Percentiles rank a stretch among this genome's conserved stretches.
Conservation (phyloP, 2,888 invertebrate genomes). For the Tiliacea aurago region DNA sequence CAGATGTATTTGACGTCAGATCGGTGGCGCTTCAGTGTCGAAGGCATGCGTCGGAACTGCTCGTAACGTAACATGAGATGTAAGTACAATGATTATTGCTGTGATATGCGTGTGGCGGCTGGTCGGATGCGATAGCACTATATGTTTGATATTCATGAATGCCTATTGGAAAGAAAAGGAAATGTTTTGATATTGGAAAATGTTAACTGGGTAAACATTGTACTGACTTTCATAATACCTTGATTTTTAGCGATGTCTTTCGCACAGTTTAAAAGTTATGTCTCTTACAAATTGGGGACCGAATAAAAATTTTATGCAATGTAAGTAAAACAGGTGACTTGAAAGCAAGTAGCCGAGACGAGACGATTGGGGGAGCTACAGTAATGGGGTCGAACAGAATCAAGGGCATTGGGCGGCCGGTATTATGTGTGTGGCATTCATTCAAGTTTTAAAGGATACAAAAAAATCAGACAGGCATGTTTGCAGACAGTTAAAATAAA, state of each 20-base stretch:
- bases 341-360: slow-evolving; percentile 1
- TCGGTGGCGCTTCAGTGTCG: slow-evolving; percentile 51
- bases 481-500: not conserved
- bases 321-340: slow-evolving; percentile 12
- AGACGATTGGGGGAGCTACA: slow-evolving; percentile 11
- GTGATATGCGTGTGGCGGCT: slow-evolving; percentile 24
- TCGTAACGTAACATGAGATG: slow-evolving; percentile 30
- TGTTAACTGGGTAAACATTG: slow-evolving; percentile 1
- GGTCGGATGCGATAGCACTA: slow-evolving; percentile 29
- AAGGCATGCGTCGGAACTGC: slow-evolving; percentile 54
- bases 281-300: not conserved
- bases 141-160: slow-evolving; percentile 20
- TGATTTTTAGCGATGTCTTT: not conserved
- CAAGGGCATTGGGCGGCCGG: slow-evolving; percentile 12
- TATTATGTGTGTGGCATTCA: not conserved
- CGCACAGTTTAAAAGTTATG: not conserved
- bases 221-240: not conserved
- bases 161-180: slow-evolving; percentile 27
- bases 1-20: slow-evolving; percentile 63
- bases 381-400: not conserved
- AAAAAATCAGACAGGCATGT: not conserved
- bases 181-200: slow-evolving; percentile 15
- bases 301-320: not conserved
- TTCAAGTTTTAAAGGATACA: not conserved
- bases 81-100: slow-evolving; percentile 38